Evolutionary conservation across 2,888 invertebrate species (phyloP), one percentile per base, ranked within the genome.

Genomic region (Dione juno): DNA sequence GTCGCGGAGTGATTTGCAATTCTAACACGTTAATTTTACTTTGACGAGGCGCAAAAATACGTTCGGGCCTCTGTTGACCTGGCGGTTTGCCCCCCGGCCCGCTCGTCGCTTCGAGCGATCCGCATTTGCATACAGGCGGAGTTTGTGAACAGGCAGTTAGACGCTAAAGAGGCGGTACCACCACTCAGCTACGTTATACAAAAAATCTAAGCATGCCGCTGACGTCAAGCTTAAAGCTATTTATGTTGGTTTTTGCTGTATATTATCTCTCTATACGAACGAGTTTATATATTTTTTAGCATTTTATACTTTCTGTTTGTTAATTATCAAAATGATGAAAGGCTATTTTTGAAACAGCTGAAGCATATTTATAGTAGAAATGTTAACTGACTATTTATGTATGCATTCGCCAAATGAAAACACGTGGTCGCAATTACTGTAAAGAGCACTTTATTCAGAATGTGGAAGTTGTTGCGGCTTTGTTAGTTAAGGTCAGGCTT

Each of bases 11-110:
- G 89, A 92, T 92, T 92, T 92, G 91, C 92, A 92, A 92, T 89
- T 92, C 90, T 85, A 90, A 88, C 82, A 86, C 90, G 89, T 86
- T 92, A 92, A 92, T 92, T 92, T 91, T 83, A 87, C 92, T 90
- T 91, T 92, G 92, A 90, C 88, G 89, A 84, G 85, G 85, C 88
- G 87, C 83, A 90, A 91, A 92, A 92, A 90, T 90, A 89, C 87
- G 85, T 79, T 66, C 76, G 69, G 75, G 75, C 77, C 77, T 75
- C 74, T 75, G 79, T 78, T 77, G 79, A 80, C 79, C 78, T 75
- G 70, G 68, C 73, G 71, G 71, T 63, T 64, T 77, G 75, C 72
- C 74, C 76, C 76, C 71, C 71, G 65, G 71, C 59, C 72, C 78
- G 75, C 75, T 75, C 70, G 76, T 76, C 72, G 86, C 89, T 83